These are phyloP conservation scores for Lethocerus indicus DNA, from an alignment of 1,140 invertebrate species.

Conservation along the genomic window DNA sequence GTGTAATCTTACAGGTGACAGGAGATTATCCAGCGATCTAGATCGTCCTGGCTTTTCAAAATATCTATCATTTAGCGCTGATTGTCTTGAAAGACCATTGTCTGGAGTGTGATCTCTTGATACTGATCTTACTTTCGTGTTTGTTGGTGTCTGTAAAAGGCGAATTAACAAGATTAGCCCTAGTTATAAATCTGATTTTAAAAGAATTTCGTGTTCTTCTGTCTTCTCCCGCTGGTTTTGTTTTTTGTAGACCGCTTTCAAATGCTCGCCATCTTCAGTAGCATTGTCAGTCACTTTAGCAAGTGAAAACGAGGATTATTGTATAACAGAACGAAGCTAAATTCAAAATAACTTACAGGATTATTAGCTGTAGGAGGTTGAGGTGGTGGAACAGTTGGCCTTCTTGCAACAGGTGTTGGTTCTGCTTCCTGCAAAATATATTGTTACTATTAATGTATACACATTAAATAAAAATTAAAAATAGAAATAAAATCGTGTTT, in stretches of 20 bases:
- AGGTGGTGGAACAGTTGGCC: constrained; percentile 34
- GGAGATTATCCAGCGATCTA: constrained; percentile 63
- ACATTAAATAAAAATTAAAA: not conserved
- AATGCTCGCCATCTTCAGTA: no score
- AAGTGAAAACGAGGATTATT: no score
- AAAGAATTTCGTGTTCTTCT: constrained; percentile 2
- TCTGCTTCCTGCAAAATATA: constrained; percentile 6
- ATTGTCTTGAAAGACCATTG: constrained; percentile 54
- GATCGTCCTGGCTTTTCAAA: constrained; percentile 72
- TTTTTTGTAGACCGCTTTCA: no score
- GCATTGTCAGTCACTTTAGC: no score
- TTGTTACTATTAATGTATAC: not conserved
- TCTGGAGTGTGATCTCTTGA: constrained; percentile 22
- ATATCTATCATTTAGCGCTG: constrained; percentile 73
- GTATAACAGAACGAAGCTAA: no score
- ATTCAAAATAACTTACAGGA: no score
- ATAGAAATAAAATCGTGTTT: not conserved
- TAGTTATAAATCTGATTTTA: not conserved
- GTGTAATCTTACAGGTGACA: constrained; percentile 30
- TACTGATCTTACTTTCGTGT: constrained; percentile 20
- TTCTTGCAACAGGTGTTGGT: constrained; percentile 27
- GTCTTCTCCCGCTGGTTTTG: no score
- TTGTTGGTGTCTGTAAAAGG: no score
- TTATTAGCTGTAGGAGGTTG: constrained; percentile 33
- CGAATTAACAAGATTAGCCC: no score